These are phyloP conservation scores for Zaprionus gabonicus DNA, from an alignment of 1,140 invertebrate genomes.

Conservation along the genomic window DNA sequence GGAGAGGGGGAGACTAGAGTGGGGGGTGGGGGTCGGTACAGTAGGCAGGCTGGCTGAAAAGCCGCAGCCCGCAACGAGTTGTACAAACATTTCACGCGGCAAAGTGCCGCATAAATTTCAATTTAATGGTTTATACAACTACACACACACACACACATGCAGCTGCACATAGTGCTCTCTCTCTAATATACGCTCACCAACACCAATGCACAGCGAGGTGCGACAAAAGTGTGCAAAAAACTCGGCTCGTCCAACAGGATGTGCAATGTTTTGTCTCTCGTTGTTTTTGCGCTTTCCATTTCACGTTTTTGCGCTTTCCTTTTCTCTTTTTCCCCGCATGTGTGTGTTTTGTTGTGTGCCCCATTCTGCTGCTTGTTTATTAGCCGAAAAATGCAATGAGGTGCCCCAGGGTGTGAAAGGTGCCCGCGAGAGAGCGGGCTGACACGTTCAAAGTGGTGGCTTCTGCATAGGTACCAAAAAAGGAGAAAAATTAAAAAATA, in stretches of 20 bases:
- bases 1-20: background rate
- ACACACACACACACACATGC: slow-evolving; percentile 43
- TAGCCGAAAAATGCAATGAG: slow-evolving; percentile 66
- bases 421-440: slow-evolving; percentile 7
- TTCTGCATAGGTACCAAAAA: background rate
- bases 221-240: slow-evolving; percentile 49
- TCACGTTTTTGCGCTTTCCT: slow-evolving; percentile 52
- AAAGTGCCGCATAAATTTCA: slow-evolving; percentile 83
- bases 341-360: slow-evolving; percentile 54
- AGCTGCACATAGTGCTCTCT: background rate
- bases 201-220: slow-evolving; percentile 32
- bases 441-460: background rate
- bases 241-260: slow-evolving; percentile 53
- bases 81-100: slow-evolving; percentile 82
- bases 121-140: slow-evolving; percentile 72
- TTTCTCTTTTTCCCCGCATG: slow-evolving; percentile 19
- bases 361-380: slow-evolving; percentile 43
- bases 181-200: slow-evolving; percentile 23
- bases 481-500: background rate
- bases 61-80: slow-evolving; percentile 79
- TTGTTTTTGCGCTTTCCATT: slow-evolving; percentile 58
- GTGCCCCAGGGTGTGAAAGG: slow-evolving; percentile 55
- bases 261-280: slow-evolving; percentile 47
- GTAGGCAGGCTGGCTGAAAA: slow-evolving; percentile 43
- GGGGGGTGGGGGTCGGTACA: background rate